Percentiles rank a stretch among this genome's conserved stretches.
Conservation (phyloP, 1,140 invertebrate species). For the Brachionus paranguensis region DNA sequence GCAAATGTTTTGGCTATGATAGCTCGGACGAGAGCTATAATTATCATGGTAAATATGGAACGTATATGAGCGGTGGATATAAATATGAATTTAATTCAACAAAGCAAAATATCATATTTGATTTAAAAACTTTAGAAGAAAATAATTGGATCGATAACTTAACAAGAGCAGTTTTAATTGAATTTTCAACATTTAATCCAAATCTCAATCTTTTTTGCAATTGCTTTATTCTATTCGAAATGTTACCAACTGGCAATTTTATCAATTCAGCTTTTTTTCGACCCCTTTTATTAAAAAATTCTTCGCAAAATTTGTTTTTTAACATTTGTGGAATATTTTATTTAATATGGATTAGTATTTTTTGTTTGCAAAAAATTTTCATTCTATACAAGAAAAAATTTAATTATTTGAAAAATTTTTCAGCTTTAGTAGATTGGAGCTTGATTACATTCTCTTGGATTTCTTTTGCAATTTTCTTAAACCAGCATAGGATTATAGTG, state of each 20-base stretch:
- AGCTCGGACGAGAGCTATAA: constrained; percentile 44
- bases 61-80: constrained; percentile 60
- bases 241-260: constrained; percentile 66
- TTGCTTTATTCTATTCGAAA: constrained; percentile 62
- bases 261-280: constrained; percentile 61
- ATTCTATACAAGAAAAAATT: not conserved
- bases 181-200: constrained; percentile 69
- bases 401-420: not conserved
- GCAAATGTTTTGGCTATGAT: not conserved
- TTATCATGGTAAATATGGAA: constrained; percentile 60
- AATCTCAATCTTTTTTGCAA: constrained; percentile 65
- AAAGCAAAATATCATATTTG: constrained; percentile 58
- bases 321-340: not conserved
- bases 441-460: not conserved
- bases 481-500: no score
- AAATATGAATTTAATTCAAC: constrained; percentile 55
- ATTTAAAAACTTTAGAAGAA: not conserved
- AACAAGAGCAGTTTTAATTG: constrained; percentile 66
- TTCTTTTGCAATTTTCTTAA: not conserved
- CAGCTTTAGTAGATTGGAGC: not conserved
- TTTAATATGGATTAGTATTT: not conserved
- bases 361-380: not conserved
- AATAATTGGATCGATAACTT: constrained; percentile 63
- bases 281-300: constrained; percentile 53
- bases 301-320: not conserved